A percentile compares a stretch with the other conserved stretches of the same genome.
phyloP scores from a whole-genome alignment of 2,797 vertebrate species.

The Gymnothorax reevesii region DNA sequence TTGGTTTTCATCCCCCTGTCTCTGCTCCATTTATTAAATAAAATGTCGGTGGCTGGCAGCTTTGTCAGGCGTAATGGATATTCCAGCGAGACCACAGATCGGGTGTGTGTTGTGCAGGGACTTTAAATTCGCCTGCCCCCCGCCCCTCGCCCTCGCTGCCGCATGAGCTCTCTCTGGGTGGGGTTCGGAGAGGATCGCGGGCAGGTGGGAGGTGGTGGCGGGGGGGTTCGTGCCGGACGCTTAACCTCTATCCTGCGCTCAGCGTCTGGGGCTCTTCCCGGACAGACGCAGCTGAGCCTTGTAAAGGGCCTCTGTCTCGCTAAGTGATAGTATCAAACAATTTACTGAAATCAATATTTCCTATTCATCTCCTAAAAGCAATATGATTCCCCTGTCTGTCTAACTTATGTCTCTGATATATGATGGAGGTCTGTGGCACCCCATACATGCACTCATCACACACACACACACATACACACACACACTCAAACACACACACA shows the following conservation, averaged over 20 bases:
- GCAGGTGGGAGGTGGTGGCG: not conserved
- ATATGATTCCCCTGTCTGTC: slow-evolving; percentile 55
- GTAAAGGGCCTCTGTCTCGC: slow-evolving; percentile 50
- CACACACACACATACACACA: slow-evolving; percentile 34
- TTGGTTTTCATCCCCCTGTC: slow-evolving; percentile 65
- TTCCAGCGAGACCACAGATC: slow-evolving; percentile 67
- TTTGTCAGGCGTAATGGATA: slow-evolving; percentile 77
- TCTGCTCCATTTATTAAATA: slow-evolving; percentile 79
- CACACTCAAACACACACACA: slow-evolving; percentile 20
- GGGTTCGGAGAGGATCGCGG: not conserved
- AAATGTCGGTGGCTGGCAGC: slow-evolving; percentile 75
- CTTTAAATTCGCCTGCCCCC: slow-evolving; percentile 72
- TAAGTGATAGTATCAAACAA: slow-evolving; percentile 73
- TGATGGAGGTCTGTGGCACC: slow-evolving; percentile 46
- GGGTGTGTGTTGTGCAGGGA: slow-evolving; percentile 55
- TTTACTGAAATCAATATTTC: slow-evolving; percentile 68
- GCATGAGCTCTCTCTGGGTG: slow-evolving; percentile 28
- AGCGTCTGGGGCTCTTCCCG: slow-evolving; percentile 65
- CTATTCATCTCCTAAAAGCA: slow-evolving; percentile 65
- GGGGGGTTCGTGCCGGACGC: not conserved
- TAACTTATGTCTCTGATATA: slow-evolving; percentile 51
- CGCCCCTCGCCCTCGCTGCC: slow-evolving; percentile 40
- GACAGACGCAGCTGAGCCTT: slow-evolving; percentile 56
- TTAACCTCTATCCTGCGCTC: slow-evolving; percentile 43
- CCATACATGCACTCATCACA: slow-evolving; percentile 20